A percentile compares a stretch with the other conserved stretches of the same genome.
These are phyloP conservation scores for Orchestes rusci DNA, from an alignment of 2,888 invertebrate species.

Conservation along the genomic window DNA sequence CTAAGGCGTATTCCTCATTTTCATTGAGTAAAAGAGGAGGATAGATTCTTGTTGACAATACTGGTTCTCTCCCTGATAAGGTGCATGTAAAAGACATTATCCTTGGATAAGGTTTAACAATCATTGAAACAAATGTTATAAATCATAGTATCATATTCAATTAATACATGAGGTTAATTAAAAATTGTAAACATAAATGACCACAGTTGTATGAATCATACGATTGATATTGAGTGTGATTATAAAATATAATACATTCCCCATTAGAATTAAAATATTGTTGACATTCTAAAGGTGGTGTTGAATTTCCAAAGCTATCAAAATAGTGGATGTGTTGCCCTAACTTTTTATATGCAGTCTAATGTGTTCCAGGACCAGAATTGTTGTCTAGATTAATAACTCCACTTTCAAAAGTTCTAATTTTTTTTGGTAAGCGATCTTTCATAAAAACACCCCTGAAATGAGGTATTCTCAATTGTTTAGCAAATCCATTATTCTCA, in stretches of 20 bases:
- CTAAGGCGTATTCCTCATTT: too few species aligned
- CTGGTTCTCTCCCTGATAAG: too few species aligned
- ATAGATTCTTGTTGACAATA: too few species aligned
- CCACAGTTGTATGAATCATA: neutral
- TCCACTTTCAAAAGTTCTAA: slow-evolving; percentile 3
- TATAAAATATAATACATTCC: neutral
- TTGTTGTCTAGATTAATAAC: slow-evolving; percentile 15
- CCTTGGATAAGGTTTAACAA: too few species aligned
- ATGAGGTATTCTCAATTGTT: slow-evolving; percentile 16
- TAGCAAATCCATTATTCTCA: slow-evolving; percentile 14
- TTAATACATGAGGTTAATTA: too few species aligned
- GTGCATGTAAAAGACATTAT: too few species aligned
- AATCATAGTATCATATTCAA: too few species aligned
- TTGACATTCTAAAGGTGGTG: slow-evolving; percentile 17
- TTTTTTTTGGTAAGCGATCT: slow-evolving; percentile 21
- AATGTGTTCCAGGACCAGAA: slow-evolving; percentile 11
- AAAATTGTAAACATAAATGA: too few species aligned
- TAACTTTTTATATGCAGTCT: slow-evolving; percentile 17
- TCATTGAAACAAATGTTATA: too few species aligned
- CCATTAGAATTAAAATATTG: slow-evolving; percentile 13
- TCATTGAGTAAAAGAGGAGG: too few species aligned
- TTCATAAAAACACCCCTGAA: slow-evolving; percentile 24
- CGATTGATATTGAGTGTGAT: neutral
- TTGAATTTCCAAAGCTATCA: slow-evolving; percentile 21
- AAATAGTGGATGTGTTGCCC: slow-evolving; percentile 15